A percentile compares a stretch with the other conserved stretches of the same genome.
Conservation (phyloP, 1,140 invertebrate genomes). For the Scaptodrosophila lebanonensis region DNA sequence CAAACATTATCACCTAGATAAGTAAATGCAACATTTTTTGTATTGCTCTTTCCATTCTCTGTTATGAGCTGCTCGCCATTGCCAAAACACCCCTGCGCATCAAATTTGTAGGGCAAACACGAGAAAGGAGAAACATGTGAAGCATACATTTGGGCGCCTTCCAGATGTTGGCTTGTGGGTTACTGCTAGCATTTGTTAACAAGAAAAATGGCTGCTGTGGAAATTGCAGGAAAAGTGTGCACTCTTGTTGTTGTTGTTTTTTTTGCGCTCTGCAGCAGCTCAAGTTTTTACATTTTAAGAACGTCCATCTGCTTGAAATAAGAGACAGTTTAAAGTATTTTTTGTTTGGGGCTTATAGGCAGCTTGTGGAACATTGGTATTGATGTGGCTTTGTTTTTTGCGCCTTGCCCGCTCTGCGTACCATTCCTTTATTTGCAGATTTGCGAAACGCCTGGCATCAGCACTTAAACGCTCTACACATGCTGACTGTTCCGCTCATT, state of each 20-base stretch:
- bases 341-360: too few relatives aligned
- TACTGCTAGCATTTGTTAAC: conserved; percentile 26
- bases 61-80: too few relatives aligned
- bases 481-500: conserved; percentile 26
- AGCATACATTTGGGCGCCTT: conserved; percentile 11
- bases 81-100: too few relatives aligned
- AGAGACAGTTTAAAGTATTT: too few relatives aligned
- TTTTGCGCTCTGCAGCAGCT: neutral
- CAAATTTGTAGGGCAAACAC: neutral
- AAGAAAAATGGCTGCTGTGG: conserved; percentile 24
- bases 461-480: conserved; percentile 61
- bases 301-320: too few relatives aligned
- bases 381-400: conserved; percentile 8
- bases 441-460: conserved; percentile 36
- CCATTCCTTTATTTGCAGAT: conserved; percentile 26
- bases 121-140: neutral
- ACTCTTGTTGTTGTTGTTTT: conserved; percentile 3
- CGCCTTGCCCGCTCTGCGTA: conserved; percentile 1
- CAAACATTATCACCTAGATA: too few relatives aligned
- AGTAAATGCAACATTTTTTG: too few relatives aligned
- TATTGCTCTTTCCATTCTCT: too few relatives aligned
- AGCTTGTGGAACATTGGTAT: conserved; percentile 20
- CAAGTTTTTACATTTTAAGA: too few relatives aligned
- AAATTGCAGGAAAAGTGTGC: conserved; percentile 9
- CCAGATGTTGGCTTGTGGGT: conserved; percentile 9